These are phyloP conservation scores for Dexiosoma caninum DNA, from an alignment of 2,888 invertebrate species.

Conservation along the genomic window DNA sequence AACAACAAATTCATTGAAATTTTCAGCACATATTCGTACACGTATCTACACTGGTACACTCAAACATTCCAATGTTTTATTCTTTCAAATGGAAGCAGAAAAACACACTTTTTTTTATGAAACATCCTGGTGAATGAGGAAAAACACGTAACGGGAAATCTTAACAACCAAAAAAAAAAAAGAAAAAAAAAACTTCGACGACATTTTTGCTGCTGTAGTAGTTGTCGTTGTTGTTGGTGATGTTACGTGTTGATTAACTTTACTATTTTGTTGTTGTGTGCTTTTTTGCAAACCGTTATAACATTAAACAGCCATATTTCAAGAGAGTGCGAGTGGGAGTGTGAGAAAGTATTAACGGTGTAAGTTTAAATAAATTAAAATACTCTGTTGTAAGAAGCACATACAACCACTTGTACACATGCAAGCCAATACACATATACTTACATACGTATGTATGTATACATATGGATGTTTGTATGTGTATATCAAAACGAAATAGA, in stretches of 20 bases:
- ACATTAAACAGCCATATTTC: neutral
- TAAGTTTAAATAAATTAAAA: slow-evolving; percentile 39
- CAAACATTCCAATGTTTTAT: slow-evolving; percentile 1
- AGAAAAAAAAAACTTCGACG: slow-evolving; percentile 26
- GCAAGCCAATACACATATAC: neutral
- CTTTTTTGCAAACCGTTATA: slow-evolving; percentile 8
- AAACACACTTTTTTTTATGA: neutral
- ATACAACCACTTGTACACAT: neutral
- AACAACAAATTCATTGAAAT: neutral
- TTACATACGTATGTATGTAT: too few species aligned
- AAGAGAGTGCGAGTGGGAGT: neutral
- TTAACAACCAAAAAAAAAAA: slow-evolving; percentile 4
- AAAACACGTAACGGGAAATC: slow-evolving; percentile 17
- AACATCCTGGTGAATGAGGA: slow-evolving; percentile 4
- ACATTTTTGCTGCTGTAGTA: neutral
- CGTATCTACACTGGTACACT: neutral
- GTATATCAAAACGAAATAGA: neutral
- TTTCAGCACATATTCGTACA: neutral
- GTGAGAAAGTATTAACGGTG: slow-evolving; percentile 7
- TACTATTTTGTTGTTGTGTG: slow-evolving; percentile 6
- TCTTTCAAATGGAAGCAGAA: slow-evolving; percentile 25
- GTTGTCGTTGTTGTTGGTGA: slow-evolving; percentile 15
- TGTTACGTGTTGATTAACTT: slow-evolving; percentile 55
- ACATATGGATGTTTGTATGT: neutral
- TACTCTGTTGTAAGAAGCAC: neutral